Conservation (phyloP, 2,797 vertebrate species). For the Thunnus albacares region DNA sequence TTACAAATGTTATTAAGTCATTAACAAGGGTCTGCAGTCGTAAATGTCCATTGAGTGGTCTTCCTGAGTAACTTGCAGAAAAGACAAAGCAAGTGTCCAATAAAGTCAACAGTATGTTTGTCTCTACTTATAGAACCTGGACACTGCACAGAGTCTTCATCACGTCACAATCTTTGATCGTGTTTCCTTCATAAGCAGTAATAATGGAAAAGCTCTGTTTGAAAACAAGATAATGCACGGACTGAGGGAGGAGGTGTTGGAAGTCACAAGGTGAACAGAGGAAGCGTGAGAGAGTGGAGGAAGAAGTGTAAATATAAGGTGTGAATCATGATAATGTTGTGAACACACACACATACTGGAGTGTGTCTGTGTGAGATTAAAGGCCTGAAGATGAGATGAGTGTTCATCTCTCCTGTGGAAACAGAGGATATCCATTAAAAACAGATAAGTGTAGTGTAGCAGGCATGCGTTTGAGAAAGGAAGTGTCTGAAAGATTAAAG, state of each 20-base stretch:
- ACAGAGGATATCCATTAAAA: constrained; percentile 11
- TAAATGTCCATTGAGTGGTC: neutral
- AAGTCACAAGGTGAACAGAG: constrained; percentile 42
- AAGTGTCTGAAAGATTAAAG: constrained; percentile 7
- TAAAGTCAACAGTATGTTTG: too few species aligned
- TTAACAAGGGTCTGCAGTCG: neutral
- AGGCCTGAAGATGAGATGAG: constrained; percentile 25
- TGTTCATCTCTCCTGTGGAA: constrained; percentile 12
- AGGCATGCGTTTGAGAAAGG: neutral
- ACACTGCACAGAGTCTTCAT: neutral
- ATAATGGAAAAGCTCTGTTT: constrained; percentile 21
- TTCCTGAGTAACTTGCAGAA: neutral
- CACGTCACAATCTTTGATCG: neutral
- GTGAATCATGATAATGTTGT: constrained; percentile 54
- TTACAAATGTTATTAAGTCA: neutral
- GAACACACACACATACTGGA: neutral
- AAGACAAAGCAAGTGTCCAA: neutral
- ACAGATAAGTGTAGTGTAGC: neutral
- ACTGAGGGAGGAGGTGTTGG: constrained; percentile 46
- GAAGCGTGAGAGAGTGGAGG: constrained; percentile 55
- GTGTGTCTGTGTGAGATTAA: constrained; percentile 29
- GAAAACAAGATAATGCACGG: constrained; percentile 19
- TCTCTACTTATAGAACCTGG: neutral
- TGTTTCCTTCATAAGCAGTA: constrained; percentile 10
- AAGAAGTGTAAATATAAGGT: constrained; percentile 52